Conservation (phyloP, 2,113 vertebrate genomes). For the Tragelaphus imberbis region DNA sequence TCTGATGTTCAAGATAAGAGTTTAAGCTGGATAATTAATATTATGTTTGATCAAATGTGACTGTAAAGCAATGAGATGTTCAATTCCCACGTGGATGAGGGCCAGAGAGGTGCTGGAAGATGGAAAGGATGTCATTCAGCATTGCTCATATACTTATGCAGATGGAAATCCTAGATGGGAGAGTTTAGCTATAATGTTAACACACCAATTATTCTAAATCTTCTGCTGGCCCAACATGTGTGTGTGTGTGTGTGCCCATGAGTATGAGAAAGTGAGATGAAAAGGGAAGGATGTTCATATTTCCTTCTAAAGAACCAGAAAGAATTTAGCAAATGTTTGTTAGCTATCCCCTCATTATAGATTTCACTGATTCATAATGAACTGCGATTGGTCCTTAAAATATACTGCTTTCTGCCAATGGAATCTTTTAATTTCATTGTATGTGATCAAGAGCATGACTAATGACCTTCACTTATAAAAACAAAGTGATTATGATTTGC, state of each 20-base stretch:
- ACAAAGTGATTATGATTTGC: not conserved
- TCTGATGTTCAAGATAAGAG: not conserved
- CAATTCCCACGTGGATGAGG: not conserved
- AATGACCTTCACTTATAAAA: not conserved
- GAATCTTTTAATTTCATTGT: not conserved
- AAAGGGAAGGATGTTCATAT: not conserved
- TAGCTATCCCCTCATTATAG: not conserved
- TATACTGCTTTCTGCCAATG: not conserved
- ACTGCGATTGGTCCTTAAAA: not conserved
- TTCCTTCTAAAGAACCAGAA: not conserved
- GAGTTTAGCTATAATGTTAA: not conserved
- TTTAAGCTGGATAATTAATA: constrained; percentile 18
- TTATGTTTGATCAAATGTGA: not conserved
- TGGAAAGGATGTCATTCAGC: not conserved
- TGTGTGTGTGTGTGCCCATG: not conserved
- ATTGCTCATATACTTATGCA: not conserved
- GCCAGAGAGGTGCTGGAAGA: not conserved
- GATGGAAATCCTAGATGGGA: not conserved
- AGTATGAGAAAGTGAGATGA: not conserved
- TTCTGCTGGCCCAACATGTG: not conserved
- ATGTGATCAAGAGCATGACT: not conserved
- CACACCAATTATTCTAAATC: not conserved
- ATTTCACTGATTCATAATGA: not conserved
- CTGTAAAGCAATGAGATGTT: not conserved
- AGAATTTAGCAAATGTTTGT: not conserved